Evolutionary conservation across 2,888 invertebrate species (phyloP), one percentile per base, ranked within the genome.

Genomic region (Acanthosepion pharaonis): DNA sequence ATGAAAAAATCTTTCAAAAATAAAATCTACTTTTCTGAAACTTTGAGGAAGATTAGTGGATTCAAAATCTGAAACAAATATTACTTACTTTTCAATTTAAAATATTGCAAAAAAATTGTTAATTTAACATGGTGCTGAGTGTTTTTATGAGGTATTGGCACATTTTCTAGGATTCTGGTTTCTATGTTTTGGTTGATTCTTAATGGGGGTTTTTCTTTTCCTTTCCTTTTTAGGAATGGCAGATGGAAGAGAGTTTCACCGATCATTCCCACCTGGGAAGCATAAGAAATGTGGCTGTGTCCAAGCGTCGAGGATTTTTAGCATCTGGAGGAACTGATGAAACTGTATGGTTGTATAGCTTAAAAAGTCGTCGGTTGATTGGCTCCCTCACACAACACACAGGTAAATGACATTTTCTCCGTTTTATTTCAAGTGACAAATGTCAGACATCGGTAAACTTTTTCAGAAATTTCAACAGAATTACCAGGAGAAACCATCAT

Each of bases 291-390:
- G 97, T 99, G 3, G 98, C 98, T 0, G 98, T 98, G 20, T 98
- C 98, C 28, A 98, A 98, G 5, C 28, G 53, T n/a, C 98, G 96
- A 98, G 97, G 97, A 28, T 95, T 98, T 97, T 97, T 99, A 94
- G 99, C 99, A 0, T 98, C 99, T 1, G 99, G 99, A 20, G 98
- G 99, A 94, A 98, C 98, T 3, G 99, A 99, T 97, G 99, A 99
- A 97, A 98, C 98, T 95, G 98, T 99, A 94, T 98, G 98, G 94
- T 98, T 99, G 8, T 99, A 99, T 96, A 98, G 99, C 97, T 98
- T 99, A 98, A 98, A 98, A 95, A 98, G 98, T 0, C 98, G 99
- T 78, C 98, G 98, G 96, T 99, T 99, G 97, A 98, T 98, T 95
- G 99, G 98, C 91, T 98, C 98, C 96, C 98, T 99, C 92, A 98